Conservation (phyloP, 2,113 vertebrate species). For the Macrotus californicus region DNA sequence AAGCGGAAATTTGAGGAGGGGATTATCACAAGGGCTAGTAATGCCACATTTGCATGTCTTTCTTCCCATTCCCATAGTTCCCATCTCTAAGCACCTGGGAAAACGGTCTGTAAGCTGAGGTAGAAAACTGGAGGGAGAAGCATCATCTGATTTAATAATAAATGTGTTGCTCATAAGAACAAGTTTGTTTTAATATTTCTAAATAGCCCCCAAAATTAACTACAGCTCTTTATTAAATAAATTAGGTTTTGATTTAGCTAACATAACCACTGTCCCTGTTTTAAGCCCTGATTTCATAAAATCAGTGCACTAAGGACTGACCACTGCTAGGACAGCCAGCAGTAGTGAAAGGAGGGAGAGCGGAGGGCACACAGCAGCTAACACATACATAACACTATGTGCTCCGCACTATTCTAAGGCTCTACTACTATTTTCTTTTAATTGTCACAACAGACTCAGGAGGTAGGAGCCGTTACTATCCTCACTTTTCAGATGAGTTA, state of each 20-base stretch:
- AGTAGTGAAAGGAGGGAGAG: not conserved
- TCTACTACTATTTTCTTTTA: not conserved
- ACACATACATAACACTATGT: not conserved
- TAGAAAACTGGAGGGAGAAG: not conserved
- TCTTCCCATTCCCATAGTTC: not conserved
- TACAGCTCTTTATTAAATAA: conserved; percentile 18
- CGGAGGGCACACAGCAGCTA: rapidly evolving
- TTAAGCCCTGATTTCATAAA: not conserved
- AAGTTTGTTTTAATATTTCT: conserved; percentile 10
- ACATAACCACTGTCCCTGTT: not conserved
- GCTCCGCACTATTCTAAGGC: not conserved
- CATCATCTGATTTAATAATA: not conserved
- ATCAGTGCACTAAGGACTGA: not conserved
- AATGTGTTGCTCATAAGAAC: not conserved
- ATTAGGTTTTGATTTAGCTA: not conserved
- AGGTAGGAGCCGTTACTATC: not conserved
- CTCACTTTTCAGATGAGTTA: not conserved
- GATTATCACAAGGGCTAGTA: not conserved
- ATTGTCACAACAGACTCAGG: not conserved
- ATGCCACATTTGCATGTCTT: conserved; percentile 24
- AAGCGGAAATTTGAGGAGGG: conserved; percentile 20
- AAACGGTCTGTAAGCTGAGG: not conserved
- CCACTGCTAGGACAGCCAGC: not conserved
- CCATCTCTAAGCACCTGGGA: not conserved
- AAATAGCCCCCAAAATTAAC: not conserved